Base-by-base conservation (phyloP, 2,888 invertebrate genomes). In the Gonocerus acuteangulatus region DNA sequence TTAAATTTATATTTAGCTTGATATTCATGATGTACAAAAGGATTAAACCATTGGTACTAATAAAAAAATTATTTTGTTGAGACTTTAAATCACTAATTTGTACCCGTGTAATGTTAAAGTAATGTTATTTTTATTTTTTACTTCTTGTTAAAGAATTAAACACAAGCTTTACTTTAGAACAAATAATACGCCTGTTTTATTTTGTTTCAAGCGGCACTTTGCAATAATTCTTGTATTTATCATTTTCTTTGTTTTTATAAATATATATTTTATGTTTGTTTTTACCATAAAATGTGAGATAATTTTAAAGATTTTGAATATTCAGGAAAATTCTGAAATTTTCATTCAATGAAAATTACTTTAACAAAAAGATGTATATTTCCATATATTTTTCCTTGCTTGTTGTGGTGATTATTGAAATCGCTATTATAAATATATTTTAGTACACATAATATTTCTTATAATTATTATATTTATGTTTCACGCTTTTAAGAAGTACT, bases 251-350 rank as follows among this genome's bases (percentile, higher is more conserved):
- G 44, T 44, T 57, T 27, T 21, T 45, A 19, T 47, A 32, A 21
- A 47, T 49, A 49, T 57, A 44, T 57, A 44, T 57, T 57, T 57
- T 57, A 57, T 57, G 44, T 57, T 23, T 57, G 57, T 57, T 57
- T n/a, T 57, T 57, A 57, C 47, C 57, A 47, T 57, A 22, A 45
- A 57, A 57, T 57, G 44, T 57, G 57, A 57, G 57, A 57, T 57
- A 47, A 27, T 23, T 32, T 42, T 57, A 9, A 36, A 57, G 22
- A 39, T 34, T 54, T 54, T 54, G 15, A 16, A 42, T 54, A 19
- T 57, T 32, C 47, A 32, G 27, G 27, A 47, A 45, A 57, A 32
- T 47, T 27, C 44, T 57, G 45, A 27, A 47, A 36, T 57, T 57
- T 57, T 57, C 47, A 57, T 57, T 27, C 21, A 47, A 47, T 57